Percentiles rank a stretch among this genome's conserved stretches.
These are phyloP conservation scores for Toxotes lorentzi DNA, from an alignment of 2,797 vertebrate genomes.

Conservation along the genomic window DNA sequence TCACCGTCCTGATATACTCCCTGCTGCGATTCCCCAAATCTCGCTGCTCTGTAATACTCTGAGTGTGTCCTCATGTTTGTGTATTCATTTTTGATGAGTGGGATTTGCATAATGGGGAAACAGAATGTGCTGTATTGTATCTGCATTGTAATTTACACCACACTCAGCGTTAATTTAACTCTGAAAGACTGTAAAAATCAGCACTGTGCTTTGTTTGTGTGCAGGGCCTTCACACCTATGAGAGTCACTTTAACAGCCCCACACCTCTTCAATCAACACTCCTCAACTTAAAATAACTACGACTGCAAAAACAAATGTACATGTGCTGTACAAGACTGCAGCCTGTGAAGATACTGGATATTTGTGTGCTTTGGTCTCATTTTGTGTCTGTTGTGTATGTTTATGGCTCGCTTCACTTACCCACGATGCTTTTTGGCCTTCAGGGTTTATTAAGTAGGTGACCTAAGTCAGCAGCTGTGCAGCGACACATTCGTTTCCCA, in stretches of 20 bases:
- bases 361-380: background rate
- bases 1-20: conserved; percentile 22
- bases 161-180: background rate
- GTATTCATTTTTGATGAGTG: background rate
- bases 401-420: too few relatives aligned
- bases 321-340: background rate
- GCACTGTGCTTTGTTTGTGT: background rate
- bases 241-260: conserved; percentile 5
- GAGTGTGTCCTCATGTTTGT: background rate
- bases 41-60: conserved; percentile 13
- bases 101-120: conserved; percentile 6
- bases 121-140: background rate
- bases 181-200: background rate
- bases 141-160: conserved; percentile 23
- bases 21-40: conserved; percentile 39
- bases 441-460: conserved; percentile 32
- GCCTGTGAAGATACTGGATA: background rate
- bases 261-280: conserved; percentile 32
- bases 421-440: background rate
- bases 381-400: too few relatives aligned
- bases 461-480: conserved; percentile 35
- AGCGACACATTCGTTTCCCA: conserved; percentile 14
- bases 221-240: conserved; percentile 13
- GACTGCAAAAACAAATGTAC: conserved; percentile 13
- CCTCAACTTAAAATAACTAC: conserved; percentile 23